These are phyloP conservation scores for cat (Felis catus) DNA, from an alignment of 2,113 vertebrate genomes.

Conservation along the genomic window F.catus_Fca126_mat1.0 CM031419.1:164294001-164294500, in stretches of 20 bases:
- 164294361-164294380: conserved; percentile 12
- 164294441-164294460: conserved; percentile 60
- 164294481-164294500: conserved; percentile 67
- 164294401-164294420: not conserved
- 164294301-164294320: conserved; percentile 16
- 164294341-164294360: not conserved
- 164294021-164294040: conserved; percentile 47
- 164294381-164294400: not conserved
- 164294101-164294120: conserved; percentile 52
- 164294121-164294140: conserved; percentile 55
- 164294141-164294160: conserved; percentile 65
- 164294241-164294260: not conserved
- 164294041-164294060: conserved; percentile 62
- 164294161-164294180: conserved; percentile 39
- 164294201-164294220: conserved; percentile 55
- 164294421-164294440: conserved; percentile 52
- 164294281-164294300: conserved; percentile 40
- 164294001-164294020: not conserved
- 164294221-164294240: not conserved
- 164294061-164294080: conserved; percentile 15
- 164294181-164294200: conserved; percentile 48
- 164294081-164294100: conserved; percentile 44
- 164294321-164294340: not conserved
- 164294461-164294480: conserved; percentile 28
- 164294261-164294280: conserved; percentile 9